Conservation (phyloP, 2,888 invertebrate species). For the Archips crataeganus region DNA sequence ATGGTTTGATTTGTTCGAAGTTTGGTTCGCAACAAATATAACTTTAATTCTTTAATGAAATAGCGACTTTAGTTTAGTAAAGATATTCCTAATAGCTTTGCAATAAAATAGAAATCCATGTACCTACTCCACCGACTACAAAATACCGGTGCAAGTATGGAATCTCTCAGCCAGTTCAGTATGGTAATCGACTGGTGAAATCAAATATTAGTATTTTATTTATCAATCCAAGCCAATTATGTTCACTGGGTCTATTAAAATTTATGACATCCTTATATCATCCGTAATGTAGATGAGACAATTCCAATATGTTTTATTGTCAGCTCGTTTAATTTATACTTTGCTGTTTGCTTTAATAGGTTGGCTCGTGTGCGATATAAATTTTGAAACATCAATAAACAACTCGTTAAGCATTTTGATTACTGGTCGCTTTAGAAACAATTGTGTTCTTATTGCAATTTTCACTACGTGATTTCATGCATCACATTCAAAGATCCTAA, state of each 20-base stretch:
- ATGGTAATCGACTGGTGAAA: constrained; percentile 64
- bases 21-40: too few species aligned
- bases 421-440: constrained; percentile 11
- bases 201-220: constrained; percentile 63
- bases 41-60: not conserved
- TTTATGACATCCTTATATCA: constrained; percentile 42
- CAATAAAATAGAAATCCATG: constrained; percentile 26
- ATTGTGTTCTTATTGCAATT: constrained; percentile 5
- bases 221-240: constrained; percentile 59
- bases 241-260: constrained; percentile 54
- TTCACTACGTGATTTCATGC: not conserved
- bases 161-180: constrained; percentile 50
- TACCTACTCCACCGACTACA: constrained; percentile 1
- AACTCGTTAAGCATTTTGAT: constrained; percentile 30
- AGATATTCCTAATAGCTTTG: constrained; percentile 10
- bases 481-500: not conserved
- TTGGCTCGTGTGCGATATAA: constrained; percentile 24
- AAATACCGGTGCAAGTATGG: constrained; percentile 38
- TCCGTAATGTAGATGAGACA: constrained; percentile 40
- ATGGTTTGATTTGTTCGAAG: too few species aligned
- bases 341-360: constrained; percentile 16
- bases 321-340: constrained; percentile 31
- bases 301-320: constrained; percentile 40
- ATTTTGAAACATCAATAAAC: constrained; percentile 29
- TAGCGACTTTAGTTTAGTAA: not conserved